Conservation (phyloP, 2,113 vertebrate genomes). For the Aviceda subcristata region DNA sequence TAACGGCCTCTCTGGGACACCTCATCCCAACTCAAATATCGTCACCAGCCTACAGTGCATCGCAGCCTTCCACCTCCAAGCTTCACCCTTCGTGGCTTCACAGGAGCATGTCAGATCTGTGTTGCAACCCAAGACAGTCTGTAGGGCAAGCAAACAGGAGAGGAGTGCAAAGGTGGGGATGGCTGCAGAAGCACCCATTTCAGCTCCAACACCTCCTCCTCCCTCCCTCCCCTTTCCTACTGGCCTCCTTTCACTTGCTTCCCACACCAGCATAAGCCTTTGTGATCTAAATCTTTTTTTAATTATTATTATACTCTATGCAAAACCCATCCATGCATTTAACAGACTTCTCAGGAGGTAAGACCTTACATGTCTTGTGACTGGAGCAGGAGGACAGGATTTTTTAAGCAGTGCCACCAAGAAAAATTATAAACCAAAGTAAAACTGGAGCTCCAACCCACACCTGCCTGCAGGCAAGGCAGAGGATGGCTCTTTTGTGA, state of each 20-base stretch:
- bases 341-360: not conserved
- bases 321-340: not conserved
- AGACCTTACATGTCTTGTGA: not conserved
- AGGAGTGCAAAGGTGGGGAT: not conserved
- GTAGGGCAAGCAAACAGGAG: not conserved
- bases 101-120: not conserved
- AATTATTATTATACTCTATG: fast-evolving
- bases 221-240: not conserved
- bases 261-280: not conserved
- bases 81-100: not conserved
- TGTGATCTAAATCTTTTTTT: not conserved
- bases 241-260: not conserved
- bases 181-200: not conserved
- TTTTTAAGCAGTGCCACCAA: not conserved
- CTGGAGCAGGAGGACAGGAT: not conserved
- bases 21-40: fast-evolving
- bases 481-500: not conserved
- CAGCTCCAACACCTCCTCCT: not conserved
- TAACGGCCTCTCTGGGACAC: not conserved
- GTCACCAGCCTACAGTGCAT: not conserved
- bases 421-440: not conserved
- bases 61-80: not conserved
- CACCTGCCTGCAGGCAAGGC: not conserved
- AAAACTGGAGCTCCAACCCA: not conserved
- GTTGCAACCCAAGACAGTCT: not conserved